Conservation (phyloP, 2,888 invertebrate genomes). For the Meliscaeva auricollis region DNA sequence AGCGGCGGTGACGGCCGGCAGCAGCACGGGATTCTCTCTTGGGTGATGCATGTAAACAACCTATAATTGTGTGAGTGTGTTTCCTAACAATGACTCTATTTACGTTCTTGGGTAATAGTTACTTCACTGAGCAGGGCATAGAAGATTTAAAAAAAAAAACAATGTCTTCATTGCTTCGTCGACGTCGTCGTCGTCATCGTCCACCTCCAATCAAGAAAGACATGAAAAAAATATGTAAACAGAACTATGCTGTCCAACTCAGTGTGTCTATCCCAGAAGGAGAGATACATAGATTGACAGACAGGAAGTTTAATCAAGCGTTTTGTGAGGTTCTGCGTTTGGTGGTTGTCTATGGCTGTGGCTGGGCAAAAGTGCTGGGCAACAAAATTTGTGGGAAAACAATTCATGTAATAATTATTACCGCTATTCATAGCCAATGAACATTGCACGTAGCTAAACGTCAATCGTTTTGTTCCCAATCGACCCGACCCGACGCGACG, state of each 20-base stretch:
- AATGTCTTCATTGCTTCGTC: neutral
- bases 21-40: conserved; percentile 15
- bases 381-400: conserved; percentile 53
- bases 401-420: conserved; percentile 70
- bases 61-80: conserved; percentile 56
- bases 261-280: conserved; percentile 39
- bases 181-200: neutral
- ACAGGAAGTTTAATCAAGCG: conserved; percentile 76
- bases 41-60: conserved; percentile 57
- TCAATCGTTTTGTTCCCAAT: conserved; percentile 27
- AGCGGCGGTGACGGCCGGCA: neutral
- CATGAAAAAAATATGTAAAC: conserved; percentile 34
- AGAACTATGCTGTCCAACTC: conserved; percentile 38
- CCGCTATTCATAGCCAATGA: conserved; percentile 52
- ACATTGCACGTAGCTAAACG: conserved; percentile 48
- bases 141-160: no score
- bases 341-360: neutral
- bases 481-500: neutral
- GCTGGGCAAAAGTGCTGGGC: conserved; percentile 13
- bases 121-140: conserved; percentile 38
- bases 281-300: conserved; percentile 60
- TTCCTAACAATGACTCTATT: conserved; percentile 65
- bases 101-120: conserved; percentile 49
- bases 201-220: conserved; percentile 57
- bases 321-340: conserved; percentile 62